Conservation (phyloP, 2,888 invertebrate genomes). For the Trissolcus japonicus region DNA sequence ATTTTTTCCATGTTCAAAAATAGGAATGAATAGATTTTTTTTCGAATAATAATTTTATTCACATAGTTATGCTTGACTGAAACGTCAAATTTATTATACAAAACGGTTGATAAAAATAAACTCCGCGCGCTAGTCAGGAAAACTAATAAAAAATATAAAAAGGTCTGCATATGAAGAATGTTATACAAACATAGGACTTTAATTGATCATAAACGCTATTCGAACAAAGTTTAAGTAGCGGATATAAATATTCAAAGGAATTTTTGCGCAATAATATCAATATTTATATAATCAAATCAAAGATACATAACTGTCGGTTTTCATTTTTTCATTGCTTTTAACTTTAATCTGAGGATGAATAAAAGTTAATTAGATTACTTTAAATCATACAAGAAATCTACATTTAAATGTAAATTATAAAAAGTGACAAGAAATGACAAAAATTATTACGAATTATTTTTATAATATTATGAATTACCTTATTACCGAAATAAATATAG, state of each 20-base stretch:
- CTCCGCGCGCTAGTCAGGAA: slow-evolving; percentile 13
- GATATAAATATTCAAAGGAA: slow-evolving; percentile 48
- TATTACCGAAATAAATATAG: neutral
- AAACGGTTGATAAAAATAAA: slow-evolving; percentile 44
- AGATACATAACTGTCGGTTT: slow-evolving; percentile 2
- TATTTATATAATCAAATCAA: slow-evolving; percentile 28
- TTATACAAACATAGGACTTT: slow-evolving; percentile 49
- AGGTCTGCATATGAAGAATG: slow-evolving; percentile 36
- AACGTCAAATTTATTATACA: slow-evolving; percentile 44
- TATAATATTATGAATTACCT: neutral
- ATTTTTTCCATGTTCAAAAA: neutral
- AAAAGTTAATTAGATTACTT: too few relatives aligned
- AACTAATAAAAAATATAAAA: slow-evolving; percentile 40
- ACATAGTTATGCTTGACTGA: slow-evolving; percentile 37
- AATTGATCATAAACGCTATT: slow-evolving; percentile 52
- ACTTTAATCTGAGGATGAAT: too few relatives aligned
- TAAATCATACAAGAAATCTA: too few relatives aligned
- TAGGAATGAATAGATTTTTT: neutral
- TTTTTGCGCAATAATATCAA: slow-evolving; percentile 40
- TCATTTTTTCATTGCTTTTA: neutral
- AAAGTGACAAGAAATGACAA: too few relatives aligned
- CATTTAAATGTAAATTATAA: too few relatives aligned
- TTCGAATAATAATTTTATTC: slow-evolving; percentile 26
- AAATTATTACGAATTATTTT: too few relatives aligned
- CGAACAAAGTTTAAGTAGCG: slow-evolving; percentile 44